phyloP scores from a whole-genome alignment of 2,888 invertebrate species.

The Apamea anceps region DNA sequence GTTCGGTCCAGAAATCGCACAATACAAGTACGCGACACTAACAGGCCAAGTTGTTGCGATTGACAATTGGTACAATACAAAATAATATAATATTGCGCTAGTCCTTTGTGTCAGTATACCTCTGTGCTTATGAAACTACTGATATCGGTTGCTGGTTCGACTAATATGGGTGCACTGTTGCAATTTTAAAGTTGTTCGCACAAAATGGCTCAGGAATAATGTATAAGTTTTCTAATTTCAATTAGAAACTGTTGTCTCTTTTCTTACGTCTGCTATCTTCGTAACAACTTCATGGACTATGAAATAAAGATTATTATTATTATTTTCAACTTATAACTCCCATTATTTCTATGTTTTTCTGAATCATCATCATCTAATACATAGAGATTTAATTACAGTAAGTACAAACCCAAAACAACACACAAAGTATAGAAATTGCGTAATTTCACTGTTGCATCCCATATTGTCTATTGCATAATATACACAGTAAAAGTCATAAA shows the following conservation, averaged over 20 bases:
- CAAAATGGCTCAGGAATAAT: neutral
- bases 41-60: slow-evolving; percentile 81
- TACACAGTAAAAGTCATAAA: no score
- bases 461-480: no score
- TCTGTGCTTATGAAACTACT: slow-evolving; percentile 71
- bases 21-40: slow-evolving; percentile 75
- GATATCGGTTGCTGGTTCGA: slow-evolving; percentile 61
- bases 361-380: no score
- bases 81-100: slow-evolving; percentile 72
- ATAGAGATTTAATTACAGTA: no score
- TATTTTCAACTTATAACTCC: no score
- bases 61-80: slow-evolving; percentile 80
- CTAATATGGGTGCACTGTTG: slow-evolving; percentile 56
- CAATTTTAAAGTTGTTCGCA: neutral
- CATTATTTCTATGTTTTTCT: no score
- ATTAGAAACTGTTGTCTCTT: neutral
- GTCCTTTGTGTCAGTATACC: slow-evolving; percentile 74
- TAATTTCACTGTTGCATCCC: no score
- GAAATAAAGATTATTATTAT: neutral
- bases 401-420: no score
- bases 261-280: neutral
- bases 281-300: neutral
- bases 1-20: slow-evolving; percentile 76
- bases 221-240: neutral
- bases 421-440: no score